Evolutionary conservation across 1,140 invertebrate genomes (phyloP).

Genomic region (Mercenaria mercenaria): DNA sequence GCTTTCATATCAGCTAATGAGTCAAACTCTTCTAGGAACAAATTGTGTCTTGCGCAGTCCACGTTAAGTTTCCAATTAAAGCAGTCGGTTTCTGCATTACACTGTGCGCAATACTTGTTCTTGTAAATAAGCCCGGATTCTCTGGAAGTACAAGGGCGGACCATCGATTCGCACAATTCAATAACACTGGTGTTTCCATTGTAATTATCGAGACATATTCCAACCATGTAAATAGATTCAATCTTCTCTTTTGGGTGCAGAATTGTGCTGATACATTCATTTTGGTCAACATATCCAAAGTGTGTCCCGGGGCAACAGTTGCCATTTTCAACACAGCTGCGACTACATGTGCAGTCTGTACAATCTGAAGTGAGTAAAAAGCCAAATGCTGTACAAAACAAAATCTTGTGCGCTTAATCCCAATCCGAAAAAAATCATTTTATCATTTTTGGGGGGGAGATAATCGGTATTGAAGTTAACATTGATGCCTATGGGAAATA

Average conservation of each 20-base stretch:
- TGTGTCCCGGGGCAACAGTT: background rate
- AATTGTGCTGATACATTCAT: background rate
- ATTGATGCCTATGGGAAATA: no score
- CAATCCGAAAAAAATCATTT: no score
- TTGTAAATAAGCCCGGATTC: background rate
- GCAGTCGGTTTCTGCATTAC: background rate
- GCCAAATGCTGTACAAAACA: no score
- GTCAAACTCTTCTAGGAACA: background rate
- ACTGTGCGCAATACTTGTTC: background rate
- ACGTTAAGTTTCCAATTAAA: background rate
- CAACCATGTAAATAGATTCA: background rate
- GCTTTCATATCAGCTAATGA: background rate
- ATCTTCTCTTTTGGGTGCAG: background rate
- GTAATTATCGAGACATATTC: background rate
- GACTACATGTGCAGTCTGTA: background rate
- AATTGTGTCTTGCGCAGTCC: background rate
- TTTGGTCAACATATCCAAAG: background rate
- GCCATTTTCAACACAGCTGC: background rate
- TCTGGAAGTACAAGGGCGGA: background rate
- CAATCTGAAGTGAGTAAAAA: background rate
- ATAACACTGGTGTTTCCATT: background rate
- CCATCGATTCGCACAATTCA: background rate
- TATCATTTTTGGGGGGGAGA: no score
- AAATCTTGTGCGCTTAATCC: no score
- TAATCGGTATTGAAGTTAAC: no score